Percentiles rank a stretch among this genome's conserved stretches.
These are phyloP conservation scores for Paramacrobiotus metropolitanus DNA, from an alignment of 1,140 invertebrate species.

Conservation along the genomic window DNA sequence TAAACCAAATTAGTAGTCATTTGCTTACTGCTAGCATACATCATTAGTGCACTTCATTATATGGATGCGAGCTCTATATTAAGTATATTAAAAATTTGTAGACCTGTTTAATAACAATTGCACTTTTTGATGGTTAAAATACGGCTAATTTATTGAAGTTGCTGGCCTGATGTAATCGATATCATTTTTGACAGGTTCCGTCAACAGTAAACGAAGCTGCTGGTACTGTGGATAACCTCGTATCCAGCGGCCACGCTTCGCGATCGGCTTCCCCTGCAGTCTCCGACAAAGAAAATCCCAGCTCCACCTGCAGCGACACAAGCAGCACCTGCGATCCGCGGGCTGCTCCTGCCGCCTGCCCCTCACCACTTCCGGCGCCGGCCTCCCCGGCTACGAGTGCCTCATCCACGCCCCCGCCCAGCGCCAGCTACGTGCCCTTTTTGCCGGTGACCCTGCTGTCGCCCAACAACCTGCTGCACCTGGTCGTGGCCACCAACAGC, in stretches of 20 bases:
- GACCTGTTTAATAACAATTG: background rate
- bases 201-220: no score
- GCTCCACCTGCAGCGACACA: background rate
- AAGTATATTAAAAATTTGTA: conserved; percentile 7
- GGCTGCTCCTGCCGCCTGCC: background rate
- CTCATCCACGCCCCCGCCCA: background rate
- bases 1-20: no score
- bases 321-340: background rate
- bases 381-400: background rate
- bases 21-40: no score
- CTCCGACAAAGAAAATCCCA: background rate
- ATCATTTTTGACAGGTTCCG: no score
- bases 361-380: background rate
- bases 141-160: background rate
- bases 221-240: no score
- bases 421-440: background rate
- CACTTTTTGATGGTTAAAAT: conserved; percentile 1
- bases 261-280: background rate
- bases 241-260: background rate
- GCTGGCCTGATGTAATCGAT: background rate
- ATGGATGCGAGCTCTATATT: no score
- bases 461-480: background rate
- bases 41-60: no score
- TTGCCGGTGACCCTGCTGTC: background rate
- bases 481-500: no score